Evolutionary conservation across 2,888 invertebrate genomes (phyloP), one percentile per base, ranked within the genome.

Genomic region (Nebria brevicollis): DNA sequence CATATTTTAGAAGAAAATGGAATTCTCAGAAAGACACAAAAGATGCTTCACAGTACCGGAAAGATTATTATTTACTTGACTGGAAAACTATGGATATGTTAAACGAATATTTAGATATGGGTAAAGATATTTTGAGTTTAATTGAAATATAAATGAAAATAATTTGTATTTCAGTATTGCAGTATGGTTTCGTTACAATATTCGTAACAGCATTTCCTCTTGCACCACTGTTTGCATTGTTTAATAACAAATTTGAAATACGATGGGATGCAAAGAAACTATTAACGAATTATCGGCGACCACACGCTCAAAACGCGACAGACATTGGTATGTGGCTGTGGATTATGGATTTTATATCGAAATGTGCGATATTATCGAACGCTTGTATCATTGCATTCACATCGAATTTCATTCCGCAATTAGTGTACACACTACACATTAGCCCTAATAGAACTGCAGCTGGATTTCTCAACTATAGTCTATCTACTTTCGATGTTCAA

Each of bases 151-250:
- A 66, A 15, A 20, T 66, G 20, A 66, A n/a, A 10, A 25, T 11
- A 25, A 11, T 68, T 25, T 13, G 2, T 11, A n/a, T 64, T 75
- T 54, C 34, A 96, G 96, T 97, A 75, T 90, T 97, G 64, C 98
- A 98, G 89, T 98, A 96, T 90, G 98, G 98, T 0, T 98, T 98
- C 90, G 95, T 97, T 73, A 97, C 97, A 2, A 94, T 98, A 84
- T 98, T 98, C 90, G 97, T 97, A 83, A 95, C 96, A 73, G 98
- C 97, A 11, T 98, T 98, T 90, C 98, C 98, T 0, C 90, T 98
- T 76, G 98, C 97, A 0, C 98, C 98, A 0, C 90, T 98, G 72
- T 98, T 97, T 90, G 97, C 97, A 0, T 91, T 98, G 74, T 88
- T 97, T 83, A 98, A 98, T 90, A 98, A 98, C 43, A 20, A 43